Base-by-base conservation (phyloP, 2,888 invertebrate species). In the Myopa tessellatipennis region DNA sequence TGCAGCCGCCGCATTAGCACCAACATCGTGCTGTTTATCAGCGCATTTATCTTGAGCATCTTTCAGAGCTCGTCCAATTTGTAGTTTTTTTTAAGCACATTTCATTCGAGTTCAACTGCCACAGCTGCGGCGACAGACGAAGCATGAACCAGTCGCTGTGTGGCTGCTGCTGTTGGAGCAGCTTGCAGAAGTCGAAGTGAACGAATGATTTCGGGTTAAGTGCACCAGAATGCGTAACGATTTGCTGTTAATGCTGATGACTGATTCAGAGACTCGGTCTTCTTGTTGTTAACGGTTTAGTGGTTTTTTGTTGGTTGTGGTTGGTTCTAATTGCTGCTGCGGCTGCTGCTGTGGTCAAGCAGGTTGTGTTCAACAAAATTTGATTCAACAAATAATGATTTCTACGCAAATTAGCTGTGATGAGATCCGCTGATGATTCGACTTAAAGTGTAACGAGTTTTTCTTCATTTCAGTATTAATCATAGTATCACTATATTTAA, bases 141-240 rank as follows among this genome's bases (percentile, higher is more conserved):
- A 16, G 58, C 58, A 5, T 6, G 10, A 16, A 38, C 16, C 73
- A 18, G 45, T 52, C 8, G 40, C 70, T 16, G 18, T 14, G 26
- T 70, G 52, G 18, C 5, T 7, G 52, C 14, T 52, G 76, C 26
- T 45, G 68, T 52, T 65, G 55, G n/a, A 58, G 60, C 50, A 16
- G 55, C 63, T 60, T 40, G 45, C 14, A 65, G 65, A 58, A 26
- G 63, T 69, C 61, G 68, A 76, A 71, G 50, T 50, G 67, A 52
- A n/a, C 63, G 52, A 26, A 60, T 70, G 63, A 77, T 80, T 77
- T 58, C 77, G 68, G 78, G 74, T 78, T 78, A 79, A 77, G 78
- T 78, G 78, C 74, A 63, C 61, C 77, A 78, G 80, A 78, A 77
- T 78, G 72, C 77, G 72, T 74, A 69, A 63, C 68, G 75, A 75